Evolutionary conservation across 2,113 vertebrate species (phyloP).

Genomic region (Mirza zaza): DNA sequence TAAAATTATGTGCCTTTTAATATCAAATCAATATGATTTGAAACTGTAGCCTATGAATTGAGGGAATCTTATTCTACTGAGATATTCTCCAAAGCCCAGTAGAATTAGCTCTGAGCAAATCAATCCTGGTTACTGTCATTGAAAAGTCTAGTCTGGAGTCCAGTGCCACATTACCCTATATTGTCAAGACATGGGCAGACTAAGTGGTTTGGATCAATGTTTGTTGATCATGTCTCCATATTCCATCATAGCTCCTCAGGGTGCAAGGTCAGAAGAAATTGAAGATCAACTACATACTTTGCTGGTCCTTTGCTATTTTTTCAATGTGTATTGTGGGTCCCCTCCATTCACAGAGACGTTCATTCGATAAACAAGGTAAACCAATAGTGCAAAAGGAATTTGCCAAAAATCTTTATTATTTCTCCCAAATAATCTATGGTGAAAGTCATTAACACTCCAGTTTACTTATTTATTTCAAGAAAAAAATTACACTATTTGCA

Average conservation of each 20-base stretch:
- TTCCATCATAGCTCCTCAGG: neutral
- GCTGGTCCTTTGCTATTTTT: neutral
- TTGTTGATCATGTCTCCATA: neutral
- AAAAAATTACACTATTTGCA: neutral
- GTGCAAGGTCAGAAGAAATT: neutral
- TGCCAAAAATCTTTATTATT: neutral
- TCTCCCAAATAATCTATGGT: neutral
- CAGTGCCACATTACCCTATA: neutral
- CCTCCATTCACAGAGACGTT: neutral
- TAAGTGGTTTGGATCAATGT: neutral
- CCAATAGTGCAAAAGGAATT: neutral
- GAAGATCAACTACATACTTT: neutral
- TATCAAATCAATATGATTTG: neutral
- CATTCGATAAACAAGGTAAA: neutral
- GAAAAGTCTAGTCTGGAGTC: neutral
- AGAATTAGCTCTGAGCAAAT: neutral
- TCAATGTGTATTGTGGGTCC: neutral
- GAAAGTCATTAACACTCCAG: neutral
- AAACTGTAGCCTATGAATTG: neutral
- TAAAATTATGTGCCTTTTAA: neutral
- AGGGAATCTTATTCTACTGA: neutral
- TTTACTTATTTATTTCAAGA: neutral
- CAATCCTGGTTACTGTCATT: neutral
- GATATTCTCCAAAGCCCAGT: neutral
- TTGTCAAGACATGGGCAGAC: neutral